Conservation (phyloP, 2,113 vertebrate species). For the Myotis yumanensis region DNA sequence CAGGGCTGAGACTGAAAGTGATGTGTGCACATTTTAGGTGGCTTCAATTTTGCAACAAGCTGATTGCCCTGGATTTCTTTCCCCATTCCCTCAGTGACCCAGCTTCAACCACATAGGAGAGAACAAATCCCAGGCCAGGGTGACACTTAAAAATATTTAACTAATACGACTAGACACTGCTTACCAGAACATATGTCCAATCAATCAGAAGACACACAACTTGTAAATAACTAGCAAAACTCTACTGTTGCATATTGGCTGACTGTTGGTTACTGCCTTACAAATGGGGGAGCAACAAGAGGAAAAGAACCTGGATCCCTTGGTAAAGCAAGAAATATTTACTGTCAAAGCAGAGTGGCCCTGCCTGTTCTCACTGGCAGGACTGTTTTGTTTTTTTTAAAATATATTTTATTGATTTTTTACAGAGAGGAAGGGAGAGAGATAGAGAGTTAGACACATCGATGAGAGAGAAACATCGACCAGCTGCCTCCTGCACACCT, state of each 20-base stretch:
- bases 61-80: neutral
- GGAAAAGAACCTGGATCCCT: neutral
- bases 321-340: neutral
- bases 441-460: no score
- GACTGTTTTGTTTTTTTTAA: neutral
- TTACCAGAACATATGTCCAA: neutral
- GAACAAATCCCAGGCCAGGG: neutral
- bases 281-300: neutral
- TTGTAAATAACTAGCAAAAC: neutral
- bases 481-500: no score
- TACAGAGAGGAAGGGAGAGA: no score
- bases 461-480: no score
- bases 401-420: no score
- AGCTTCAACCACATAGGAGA: neutral
- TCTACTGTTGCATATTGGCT: neutral
- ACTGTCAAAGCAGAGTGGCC: neutral
- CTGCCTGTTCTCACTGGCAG: neutral
- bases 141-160: neutral
- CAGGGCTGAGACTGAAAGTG: neutral
- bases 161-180: neutral
- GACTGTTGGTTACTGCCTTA: neutral
- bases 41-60: neutral
- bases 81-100: neutral
- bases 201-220: neutral
- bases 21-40: neutral